Evolutionary conservation across 2,113 vertebrate species (phyloP).

Genomic region (Odontophorus gujanensis): DNA sequence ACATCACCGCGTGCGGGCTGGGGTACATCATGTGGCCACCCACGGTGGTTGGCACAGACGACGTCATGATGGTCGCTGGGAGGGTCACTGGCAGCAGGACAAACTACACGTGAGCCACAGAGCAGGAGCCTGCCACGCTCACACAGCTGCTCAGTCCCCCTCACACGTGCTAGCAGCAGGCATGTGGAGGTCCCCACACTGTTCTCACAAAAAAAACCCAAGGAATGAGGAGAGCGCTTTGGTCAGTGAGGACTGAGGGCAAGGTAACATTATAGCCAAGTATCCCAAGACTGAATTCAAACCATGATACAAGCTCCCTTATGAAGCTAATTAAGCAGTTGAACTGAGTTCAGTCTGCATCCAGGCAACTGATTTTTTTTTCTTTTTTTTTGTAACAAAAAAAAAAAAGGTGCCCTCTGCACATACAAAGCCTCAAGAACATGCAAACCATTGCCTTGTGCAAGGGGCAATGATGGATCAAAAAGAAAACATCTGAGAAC

Average conservation of each 20-base stretch:
- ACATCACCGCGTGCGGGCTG: constrained; percentile 96
- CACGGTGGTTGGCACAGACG: constrained; percentile 93
- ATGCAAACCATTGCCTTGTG: neutral
- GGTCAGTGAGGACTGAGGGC: rapidly evolving
- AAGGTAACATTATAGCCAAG: neutral
- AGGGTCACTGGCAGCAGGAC: constrained; percentile 86
- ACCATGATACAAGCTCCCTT: neutral
- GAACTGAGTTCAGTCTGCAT: neutral
- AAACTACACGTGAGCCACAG: neutral
- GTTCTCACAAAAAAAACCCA: neutral
- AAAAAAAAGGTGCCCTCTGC: neutral
- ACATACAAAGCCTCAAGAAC: neutral
- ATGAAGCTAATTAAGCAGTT: neutral
- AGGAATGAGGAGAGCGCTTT: neutral
- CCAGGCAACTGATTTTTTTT: neutral
- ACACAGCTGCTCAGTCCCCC: neutral
- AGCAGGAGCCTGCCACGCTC: neutral
- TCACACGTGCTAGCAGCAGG: neutral
- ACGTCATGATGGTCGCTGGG: constrained; percentile 98
- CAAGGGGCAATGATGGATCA: neutral
- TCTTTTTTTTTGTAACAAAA: neutral
- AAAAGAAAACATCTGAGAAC: neutral
- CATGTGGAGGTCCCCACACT: neutral
- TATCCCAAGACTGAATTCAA: neutral
- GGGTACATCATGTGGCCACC: constrained; percentile 99